Conservation (phyloP, 2,797 vertebrate genomes). For the Hybognathus amarus region DNA sequence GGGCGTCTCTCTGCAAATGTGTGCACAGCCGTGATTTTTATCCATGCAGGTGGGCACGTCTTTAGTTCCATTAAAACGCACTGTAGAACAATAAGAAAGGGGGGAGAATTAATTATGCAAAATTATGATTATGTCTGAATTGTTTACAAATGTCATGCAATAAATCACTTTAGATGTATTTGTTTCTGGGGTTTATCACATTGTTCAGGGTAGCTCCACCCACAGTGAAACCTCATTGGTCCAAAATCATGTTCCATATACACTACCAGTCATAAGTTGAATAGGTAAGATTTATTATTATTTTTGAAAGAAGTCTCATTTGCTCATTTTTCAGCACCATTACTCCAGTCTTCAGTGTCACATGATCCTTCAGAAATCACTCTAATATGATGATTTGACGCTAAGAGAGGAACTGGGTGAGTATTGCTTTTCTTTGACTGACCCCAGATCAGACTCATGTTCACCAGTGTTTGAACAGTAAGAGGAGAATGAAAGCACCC, state of each 20-base stretch:
- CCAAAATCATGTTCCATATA: neutral
- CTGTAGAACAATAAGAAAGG: slow-evolving; percentile 52
- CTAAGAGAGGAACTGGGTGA: neutral
- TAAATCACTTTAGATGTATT: neutral
- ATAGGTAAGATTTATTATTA: neutral
- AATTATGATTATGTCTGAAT: neutral
- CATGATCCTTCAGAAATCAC: too few species aligned
- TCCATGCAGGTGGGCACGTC: slow-evolving; percentile 99
- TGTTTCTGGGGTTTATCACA: neutral
- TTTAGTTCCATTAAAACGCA: slow-evolving; percentile 71
- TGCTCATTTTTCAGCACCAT: too few species aligned
- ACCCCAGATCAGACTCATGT: slow-evolving; percentile 38
- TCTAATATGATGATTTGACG: too few species aligned
- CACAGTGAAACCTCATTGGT: neutral
- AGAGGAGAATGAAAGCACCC: slow-evolving; percentile 53
- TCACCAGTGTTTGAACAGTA: slow-evolving; percentile 55
- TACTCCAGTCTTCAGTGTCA: too few species aligned
- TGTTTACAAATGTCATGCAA: neutral
- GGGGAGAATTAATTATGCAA: neutral
- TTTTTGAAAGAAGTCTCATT: too few species aligned
- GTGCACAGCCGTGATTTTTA: slow-evolving; percentile 97
- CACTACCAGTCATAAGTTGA: too few species aligned
- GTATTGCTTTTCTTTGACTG: slow-evolving; percentile 47
- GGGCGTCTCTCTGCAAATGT: slow-evolving; percentile 95
- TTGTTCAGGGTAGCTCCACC: neutral